phyloP scores from a whole-genome alignment of 2,113 vertebrate species.

The Lucifuga dentata region DNA sequence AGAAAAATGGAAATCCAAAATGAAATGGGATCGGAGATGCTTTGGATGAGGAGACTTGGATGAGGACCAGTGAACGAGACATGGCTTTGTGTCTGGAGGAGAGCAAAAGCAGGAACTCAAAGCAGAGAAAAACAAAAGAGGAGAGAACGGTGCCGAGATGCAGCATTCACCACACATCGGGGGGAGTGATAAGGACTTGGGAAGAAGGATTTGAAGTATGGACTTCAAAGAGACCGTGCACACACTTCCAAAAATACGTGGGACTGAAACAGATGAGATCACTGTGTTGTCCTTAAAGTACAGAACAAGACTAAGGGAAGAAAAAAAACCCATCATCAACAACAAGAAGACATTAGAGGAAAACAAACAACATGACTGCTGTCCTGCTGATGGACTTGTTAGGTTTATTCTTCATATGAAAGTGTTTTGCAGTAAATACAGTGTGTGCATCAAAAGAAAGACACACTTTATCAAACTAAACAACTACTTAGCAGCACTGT shows the following conservation, averaged over 20 bases:
- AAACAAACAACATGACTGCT: constrained; percentile 59
- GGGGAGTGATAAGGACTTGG: constrained; percentile 76
- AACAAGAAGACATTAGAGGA: constrained; percentile 48
- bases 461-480: constrained; percentile 41
- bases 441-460: constrained; percentile 48
- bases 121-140: constrained; percentile 71
- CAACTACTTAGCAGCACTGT: constrained; percentile 28
- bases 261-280: constrained; percentile 76
- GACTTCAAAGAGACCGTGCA: constrained; percentile 74
- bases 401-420: constrained; percentile 34
- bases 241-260: constrained; percentile 73
- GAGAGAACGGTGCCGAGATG: constrained; percentile 59
- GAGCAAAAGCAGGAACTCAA: constrained; percentile 64
- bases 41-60: constrained; percentile 67
- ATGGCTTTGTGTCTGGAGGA: constrained; percentile 70
- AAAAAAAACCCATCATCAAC: constrained; percentile 54
- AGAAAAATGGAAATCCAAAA: constrained; percentile 48
- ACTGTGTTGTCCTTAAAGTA: constrained; percentile 69
- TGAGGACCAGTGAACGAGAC: constrained; percentile 68
- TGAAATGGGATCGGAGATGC: constrained; percentile 63
- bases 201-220: constrained; percentile 77
- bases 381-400: constrained; percentile 55
- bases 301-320: constrained; percentile 65
- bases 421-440: constrained; percentile 47
- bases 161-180: constrained; percentile 76